phyloP scores from a whole-genome alignment of 2,113 vertebrate genomes.

The Pogonocichla stellata region DNA sequence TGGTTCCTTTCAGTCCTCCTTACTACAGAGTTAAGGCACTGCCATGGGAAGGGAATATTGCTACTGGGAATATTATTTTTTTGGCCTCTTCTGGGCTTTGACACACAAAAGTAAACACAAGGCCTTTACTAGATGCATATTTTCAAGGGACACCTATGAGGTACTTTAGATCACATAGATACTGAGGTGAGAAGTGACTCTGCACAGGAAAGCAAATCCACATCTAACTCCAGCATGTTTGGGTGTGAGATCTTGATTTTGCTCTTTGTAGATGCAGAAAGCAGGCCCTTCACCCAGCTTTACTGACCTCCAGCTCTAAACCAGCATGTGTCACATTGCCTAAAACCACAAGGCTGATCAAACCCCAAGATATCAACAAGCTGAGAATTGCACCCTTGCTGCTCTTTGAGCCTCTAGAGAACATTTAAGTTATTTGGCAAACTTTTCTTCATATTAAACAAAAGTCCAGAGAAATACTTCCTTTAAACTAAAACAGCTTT shows the following conservation, averaged over 20 bases:
- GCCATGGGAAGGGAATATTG: neutral
- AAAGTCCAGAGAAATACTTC: neutral
- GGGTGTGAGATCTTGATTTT: neutral
- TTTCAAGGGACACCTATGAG: neutral
- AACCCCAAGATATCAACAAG: neutral
- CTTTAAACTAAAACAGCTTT: neutral
- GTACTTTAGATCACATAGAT: neutral
- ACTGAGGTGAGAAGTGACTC: neutral
- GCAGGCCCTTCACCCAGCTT: neutral
- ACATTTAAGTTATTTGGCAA: neutral
- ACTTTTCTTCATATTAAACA: neutral
- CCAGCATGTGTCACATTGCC: neutral
- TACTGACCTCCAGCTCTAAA: neutral
- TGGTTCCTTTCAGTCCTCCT: neutral
- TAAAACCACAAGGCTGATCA: neutral
- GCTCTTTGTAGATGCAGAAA: neutral
- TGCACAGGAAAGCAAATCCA: neutral
- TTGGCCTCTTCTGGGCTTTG: neutral
- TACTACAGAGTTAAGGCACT: neutral
- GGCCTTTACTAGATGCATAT: neutral
- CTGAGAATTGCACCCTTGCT: neutral
- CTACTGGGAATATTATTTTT: neutral
- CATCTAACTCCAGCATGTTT: neutral
- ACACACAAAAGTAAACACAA: fast-evolving
- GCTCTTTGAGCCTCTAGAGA: neutral